Evolutionary conservation across 2,888 invertebrate genomes (phyloP).

Genomic region (Dascillus cervinus): DNA sequence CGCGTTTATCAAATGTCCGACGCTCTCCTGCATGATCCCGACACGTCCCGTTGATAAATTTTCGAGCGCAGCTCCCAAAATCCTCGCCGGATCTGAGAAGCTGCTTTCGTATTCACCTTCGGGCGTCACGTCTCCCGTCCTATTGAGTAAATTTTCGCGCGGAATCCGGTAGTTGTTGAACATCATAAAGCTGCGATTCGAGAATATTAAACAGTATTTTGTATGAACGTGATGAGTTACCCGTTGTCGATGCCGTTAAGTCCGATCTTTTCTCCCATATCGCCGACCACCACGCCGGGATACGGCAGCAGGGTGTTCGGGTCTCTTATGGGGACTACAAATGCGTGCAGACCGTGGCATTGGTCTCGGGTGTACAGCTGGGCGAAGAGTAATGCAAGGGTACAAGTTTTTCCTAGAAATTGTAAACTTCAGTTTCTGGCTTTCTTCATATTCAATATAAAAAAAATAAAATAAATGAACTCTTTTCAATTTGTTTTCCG

Average conservation of each 20-base stretch:
- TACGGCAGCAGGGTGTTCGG: conserved; percentile 67
- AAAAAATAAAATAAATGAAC: too few species aligned
- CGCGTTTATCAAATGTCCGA: conserved; percentile 62
- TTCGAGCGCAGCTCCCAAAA: conserved; percentile 78
- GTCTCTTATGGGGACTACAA: conserved; percentile 78
- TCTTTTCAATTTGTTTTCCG: too few species aligned
- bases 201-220: not conserved
- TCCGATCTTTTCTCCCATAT: conserved; percentile 89
- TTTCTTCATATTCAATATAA: too few species aligned
- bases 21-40: conserved; percentile 61
- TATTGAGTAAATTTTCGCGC: conserved; percentile 73
- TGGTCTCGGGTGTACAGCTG: conserved; percentile 76
- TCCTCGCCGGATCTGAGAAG: conserved; percentile 80
- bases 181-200: conserved; percentile 67
- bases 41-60: conserved; percentile 79
- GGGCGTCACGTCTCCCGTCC: conserved; percentile 81
- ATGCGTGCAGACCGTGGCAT: conserved; percentile 82
- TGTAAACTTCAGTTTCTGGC: too few species aligned
- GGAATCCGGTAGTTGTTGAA: conserved; percentile 86
- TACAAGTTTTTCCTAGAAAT: conserved; percentile 65
- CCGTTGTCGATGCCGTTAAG: conserved; percentile 91
- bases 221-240: conserved; percentile 37
- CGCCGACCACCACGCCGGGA: conserved; percentile 81
- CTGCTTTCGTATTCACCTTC: conserved; percentile 84
- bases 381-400: conserved; percentile 81